Evolutionary conservation across 1,140 invertebrate genomes (phyloP).

Genomic region (Babylonia areolata): DNA sequence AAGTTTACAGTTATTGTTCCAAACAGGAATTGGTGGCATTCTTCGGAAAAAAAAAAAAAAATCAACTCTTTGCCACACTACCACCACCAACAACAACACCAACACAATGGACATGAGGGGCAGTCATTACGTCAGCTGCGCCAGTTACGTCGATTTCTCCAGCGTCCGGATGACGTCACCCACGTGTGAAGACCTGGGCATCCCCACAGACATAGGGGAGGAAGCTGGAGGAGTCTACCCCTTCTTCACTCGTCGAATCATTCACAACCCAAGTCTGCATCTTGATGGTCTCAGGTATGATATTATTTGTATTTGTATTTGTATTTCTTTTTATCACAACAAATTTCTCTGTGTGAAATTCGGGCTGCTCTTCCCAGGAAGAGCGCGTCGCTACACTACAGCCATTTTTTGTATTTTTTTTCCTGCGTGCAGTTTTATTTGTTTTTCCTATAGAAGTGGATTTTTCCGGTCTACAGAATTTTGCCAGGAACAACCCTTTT

Average conservation of each 20-base stretch:
- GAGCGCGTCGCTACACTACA: too few relatives aligned
- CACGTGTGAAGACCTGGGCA: slow-evolving; percentile 65
- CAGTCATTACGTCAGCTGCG: slow-evolving; percentile 28
- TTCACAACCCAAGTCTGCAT: slow-evolving; percentile 51
- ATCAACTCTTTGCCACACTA: neutral
- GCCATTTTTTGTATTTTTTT: too few relatives aligned
- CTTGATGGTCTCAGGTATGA: slow-evolving; percentile 53
- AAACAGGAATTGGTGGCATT: neutral
- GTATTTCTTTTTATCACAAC: too few relatives aligned
- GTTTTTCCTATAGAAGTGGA: too few relatives aligned
- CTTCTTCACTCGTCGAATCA: slow-evolving; percentile 26
- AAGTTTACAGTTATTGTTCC: neutral
- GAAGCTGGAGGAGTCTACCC: slow-evolving; percentile 39
- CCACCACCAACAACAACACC: neutral
- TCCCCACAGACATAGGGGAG: slow-evolving; percentile 51
- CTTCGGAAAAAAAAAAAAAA: neutral
- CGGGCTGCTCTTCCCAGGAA: too few relatives aligned
- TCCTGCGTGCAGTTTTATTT: too few relatives aligned
- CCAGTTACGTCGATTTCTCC: slow-evolving; percentile 33
- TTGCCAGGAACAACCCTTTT: too few relatives aligned
- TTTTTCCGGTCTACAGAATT: too few relatives aligned
- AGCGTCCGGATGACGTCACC: slow-evolving; percentile 57
- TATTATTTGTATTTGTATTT: too few relatives aligned
- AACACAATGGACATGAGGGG: slow-evolving; percentile 21
- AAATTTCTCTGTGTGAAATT: too few relatives aligned